Evolutionary conservation across 2,888 invertebrate genomes (phyloP).

Genomic region (Zygogramma bicolorata): DNA sequence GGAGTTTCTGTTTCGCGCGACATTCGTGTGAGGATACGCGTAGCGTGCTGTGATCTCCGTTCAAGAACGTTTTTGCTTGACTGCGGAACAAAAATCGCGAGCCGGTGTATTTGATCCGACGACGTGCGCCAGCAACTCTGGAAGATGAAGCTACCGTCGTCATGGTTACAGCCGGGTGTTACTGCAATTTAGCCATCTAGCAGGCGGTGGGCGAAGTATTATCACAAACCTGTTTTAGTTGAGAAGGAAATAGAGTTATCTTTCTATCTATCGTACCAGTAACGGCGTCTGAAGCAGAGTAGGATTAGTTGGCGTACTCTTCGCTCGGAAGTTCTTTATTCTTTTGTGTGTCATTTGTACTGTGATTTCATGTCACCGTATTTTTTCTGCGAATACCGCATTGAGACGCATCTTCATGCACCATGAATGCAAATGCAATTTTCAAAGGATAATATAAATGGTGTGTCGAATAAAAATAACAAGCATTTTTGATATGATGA

Average conservation of each 20-base stretch:
- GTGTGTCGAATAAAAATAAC: no score
- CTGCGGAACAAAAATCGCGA: constrained; percentile 43
- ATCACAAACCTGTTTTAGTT: background rate
- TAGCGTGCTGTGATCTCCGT: background rate
- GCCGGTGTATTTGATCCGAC: constrained; percentile 29
- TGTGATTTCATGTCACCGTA: no score
- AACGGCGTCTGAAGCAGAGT: no score
- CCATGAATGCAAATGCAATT: no score
- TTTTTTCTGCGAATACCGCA: no score
- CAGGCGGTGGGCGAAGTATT: constrained; percentile 2
- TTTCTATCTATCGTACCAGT: no score
- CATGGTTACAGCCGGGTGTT: constrained; percentile 57
- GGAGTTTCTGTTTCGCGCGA: constrained; percentile 1
- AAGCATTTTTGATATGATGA: no score
- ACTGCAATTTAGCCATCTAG: constrained; percentile 46
- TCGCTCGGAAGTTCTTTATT: no score
- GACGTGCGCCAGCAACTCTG: constrained; percentile 20
- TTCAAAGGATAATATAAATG: no score
- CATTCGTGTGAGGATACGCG: constrained; percentile 9
- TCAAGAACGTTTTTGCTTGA: constrained; percentile 37
- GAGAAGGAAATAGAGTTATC: background rate
- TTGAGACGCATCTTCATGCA: no score
- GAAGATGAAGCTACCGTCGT: constrained; percentile 53
- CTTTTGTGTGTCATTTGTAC: no score
- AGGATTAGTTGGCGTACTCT: no score